Conservation (phyloP, 2,888 invertebrate species). For the Tenodera sinensis region DNA sequence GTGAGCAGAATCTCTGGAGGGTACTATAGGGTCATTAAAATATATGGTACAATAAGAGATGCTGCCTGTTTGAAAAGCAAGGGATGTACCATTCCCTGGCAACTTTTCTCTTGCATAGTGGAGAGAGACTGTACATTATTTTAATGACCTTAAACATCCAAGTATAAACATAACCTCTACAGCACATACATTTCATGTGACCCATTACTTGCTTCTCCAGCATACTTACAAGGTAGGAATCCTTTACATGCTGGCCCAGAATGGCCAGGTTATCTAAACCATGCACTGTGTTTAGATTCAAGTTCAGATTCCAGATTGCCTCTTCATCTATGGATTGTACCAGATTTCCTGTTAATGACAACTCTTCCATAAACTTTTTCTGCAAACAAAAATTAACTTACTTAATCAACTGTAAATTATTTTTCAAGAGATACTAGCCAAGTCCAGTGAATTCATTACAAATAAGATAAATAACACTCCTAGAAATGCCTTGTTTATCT, state of each 20-base stretch:
- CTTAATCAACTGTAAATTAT: neutral
- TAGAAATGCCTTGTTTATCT: no score
- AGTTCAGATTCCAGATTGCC: neutral
- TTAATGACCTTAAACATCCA: no score
- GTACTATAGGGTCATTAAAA: no score
- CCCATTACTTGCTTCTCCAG: neutral
- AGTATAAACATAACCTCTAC: no score
- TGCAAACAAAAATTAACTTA: neutral
- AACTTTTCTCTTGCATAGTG: no score
- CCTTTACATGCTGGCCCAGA: neutral
- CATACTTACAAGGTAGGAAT: constrained; percentile 7
- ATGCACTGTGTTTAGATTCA: neutral
- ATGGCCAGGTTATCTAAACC: constrained; percentile 11
- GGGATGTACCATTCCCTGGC: no score
- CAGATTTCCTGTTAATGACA: constrained; percentile 18
- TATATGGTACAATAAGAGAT: no score
- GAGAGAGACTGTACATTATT: no score
- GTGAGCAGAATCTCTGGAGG: no score
- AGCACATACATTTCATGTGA: no score
- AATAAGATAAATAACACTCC: no score
- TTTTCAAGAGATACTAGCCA: neutral
- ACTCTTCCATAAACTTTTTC: constrained; percentile 1
- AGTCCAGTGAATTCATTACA: neutral
- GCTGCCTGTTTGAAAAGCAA: no score
- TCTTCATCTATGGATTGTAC: constrained; percentile 9